Evolutionary conservation across 2,113 vertebrate genomes (phyloP).

Genomic region (Heloderma charlesbogerti): DNA sequence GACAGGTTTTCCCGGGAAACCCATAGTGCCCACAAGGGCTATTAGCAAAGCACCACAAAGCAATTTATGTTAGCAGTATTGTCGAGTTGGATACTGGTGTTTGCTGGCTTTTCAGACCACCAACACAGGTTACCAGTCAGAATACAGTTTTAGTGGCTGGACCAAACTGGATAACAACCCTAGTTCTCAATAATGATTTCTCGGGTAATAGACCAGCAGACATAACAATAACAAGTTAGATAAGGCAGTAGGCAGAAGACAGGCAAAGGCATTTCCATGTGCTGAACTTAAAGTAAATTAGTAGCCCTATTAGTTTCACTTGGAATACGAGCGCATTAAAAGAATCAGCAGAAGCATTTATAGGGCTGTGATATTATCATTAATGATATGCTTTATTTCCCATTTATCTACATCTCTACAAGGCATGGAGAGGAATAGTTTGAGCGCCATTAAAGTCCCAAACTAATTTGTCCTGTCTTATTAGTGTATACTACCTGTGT

Average conservation of each 20-base stretch:
- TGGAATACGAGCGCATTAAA: slow-evolving; percentile 9
- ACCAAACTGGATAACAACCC: neutral
- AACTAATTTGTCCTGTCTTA: slow-evolving; percentile 28
- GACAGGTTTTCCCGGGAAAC: too few species aligned
- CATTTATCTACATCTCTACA: slow-evolving; percentile 5
- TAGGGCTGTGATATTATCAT: neutral
- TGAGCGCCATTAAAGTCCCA: slow-evolving; percentile 10
- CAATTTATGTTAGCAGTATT: too few species aligned
- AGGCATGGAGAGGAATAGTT: slow-evolving; percentile 8
- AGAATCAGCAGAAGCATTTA: neutral
- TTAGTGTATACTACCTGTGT: slow-evolving; percentile 14
- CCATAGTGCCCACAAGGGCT: too few species aligned
- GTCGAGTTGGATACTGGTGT: neutral
- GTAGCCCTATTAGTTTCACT: neutral
- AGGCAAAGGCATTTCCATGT: neutral
- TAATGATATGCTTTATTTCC: neutral
- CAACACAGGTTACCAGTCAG: neutral
- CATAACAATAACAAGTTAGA: neutral
- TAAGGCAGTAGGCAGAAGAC: neutral
- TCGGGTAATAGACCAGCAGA: neutral
- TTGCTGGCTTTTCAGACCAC: neutral
- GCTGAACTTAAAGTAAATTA: neutral
- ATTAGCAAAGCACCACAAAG: too few species aligned
- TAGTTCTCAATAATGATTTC: neutral
- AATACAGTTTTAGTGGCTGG: neutral